Evolutionary conservation across 1,140 invertebrate genomes (phyloP).

Genomic region (Caenorhabditis elegans): DNA sequence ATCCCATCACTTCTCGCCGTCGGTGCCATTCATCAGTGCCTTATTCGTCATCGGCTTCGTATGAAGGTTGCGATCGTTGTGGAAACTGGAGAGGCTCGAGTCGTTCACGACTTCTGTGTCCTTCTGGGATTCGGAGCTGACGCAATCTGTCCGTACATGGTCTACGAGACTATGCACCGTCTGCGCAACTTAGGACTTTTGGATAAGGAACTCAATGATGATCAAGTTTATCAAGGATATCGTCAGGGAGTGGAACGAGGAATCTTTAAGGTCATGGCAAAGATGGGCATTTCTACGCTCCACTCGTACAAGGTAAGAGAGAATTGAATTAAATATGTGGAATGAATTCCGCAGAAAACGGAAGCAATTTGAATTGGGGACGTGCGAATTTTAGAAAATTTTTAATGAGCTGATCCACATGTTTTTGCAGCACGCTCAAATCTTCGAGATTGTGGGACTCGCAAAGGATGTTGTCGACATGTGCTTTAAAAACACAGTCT

Average conservation of each 20-base stretch:
- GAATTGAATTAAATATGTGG: background rate
- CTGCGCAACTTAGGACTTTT: constrained; percentile 73
- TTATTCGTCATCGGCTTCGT: constrained; percentile 89
- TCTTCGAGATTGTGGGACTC: constrained; percentile 96
- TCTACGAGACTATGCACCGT: constrained; percentile 76
- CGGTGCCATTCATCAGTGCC: constrained; percentile 88
- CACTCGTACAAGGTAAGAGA: constrained; percentile 85
- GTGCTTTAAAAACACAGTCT: constrained; percentile 92
- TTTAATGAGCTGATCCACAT: background rate
- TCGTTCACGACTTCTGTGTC: constrained; percentile 95
- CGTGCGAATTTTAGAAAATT: background rate
- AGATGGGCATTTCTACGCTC: constrained; percentile 98
- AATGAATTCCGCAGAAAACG: background rate
- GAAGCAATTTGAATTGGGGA: background rate
- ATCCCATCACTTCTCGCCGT: constrained; percentile 76
- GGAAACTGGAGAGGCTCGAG: constrained; percentile 69
- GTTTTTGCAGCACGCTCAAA: constrained; percentile 80
- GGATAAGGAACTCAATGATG: constrained; percentile 81
- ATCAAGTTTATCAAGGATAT: constrained; percentile 71
- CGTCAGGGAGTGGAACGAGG: constrained; percentile 68
- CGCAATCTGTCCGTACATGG: constrained; percentile 90
- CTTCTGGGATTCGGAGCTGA: constrained; percentile 94
- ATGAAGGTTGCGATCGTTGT: constrained; percentile 77
- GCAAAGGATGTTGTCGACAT: constrained; percentile 87
- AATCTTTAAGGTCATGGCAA: constrained; percentile 84